Percentiles rank a stretch among this genome's conserved stretches.
Evolutionary conservation across 2,113 vertebrate species (phyloP).

Genomic region (Neolamprologus cancellatus): DNA sequence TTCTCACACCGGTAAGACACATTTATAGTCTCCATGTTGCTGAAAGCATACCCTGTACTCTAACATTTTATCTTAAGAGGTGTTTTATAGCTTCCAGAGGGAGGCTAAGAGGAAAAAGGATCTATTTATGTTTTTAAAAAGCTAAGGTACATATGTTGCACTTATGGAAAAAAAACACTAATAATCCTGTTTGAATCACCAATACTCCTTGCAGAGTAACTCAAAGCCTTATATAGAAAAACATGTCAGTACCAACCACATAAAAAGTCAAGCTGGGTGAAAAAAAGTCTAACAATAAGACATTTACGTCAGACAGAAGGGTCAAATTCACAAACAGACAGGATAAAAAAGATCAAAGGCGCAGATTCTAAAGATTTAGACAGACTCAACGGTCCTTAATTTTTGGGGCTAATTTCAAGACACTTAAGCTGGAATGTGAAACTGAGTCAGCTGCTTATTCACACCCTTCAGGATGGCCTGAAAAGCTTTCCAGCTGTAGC

Average conservation of each 20-base stretch:
- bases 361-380: background rate
- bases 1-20: background rate
- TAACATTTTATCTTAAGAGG: constrained; percentile 32
- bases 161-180: background rate
- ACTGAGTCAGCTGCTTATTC: constrained; percentile 48
- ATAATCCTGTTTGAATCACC: background rate
- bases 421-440: constrained; percentile 48
- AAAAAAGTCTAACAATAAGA: background rate
- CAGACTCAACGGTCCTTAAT: constrained; percentile 1
- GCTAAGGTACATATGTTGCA: background rate
- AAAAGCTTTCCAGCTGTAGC: constrained; percentile 59
- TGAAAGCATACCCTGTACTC: constrained; percentile 25
- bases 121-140: constrained; percentile 5
- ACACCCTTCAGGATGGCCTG: constrained; percentile 32
- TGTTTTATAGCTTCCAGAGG: constrained; percentile 29
- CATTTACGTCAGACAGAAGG: background rate
- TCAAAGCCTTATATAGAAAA: background rate
- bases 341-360: constrained; percentile 14
- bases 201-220: background rate
- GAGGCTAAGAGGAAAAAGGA: background rate
- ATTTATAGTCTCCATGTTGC: constrained; percentile 26
- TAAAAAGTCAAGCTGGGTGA: background rate
- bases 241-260: background rate
- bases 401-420: constrained; percentile 48
- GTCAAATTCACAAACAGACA: background rate